Evolutionary conservation across 2,113 vertebrate genomes (phyloP), one percentile per base, ranked within the genome.

Genomic region (Phocoena phocoena): DNA sequence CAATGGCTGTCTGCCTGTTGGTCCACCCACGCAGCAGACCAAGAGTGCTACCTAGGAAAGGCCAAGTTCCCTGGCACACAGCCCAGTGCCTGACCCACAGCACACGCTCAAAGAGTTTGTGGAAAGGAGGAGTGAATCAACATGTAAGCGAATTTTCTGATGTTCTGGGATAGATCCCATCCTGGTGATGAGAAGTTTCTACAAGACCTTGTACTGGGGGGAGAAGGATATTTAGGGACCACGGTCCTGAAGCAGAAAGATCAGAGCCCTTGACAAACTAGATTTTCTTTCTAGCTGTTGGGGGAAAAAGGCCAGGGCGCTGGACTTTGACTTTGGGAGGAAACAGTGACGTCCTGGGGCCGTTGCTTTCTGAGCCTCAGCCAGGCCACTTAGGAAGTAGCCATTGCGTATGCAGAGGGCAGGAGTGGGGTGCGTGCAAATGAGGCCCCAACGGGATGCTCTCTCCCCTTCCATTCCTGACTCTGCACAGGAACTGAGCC

Each of bases 281-380:
- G 21, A n/a, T n/a, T 82, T 81, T 58, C 53, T 55, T 65, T 33
- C 53, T 47, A 53, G 36, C 47, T 25, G 4, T 6, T n/a, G 38
- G 47, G 2, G 2, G 2, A 18, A 4, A 11, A 11, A 14, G 33
- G 14, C 53, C 23, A 12, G 7, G 36, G 44, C 13, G 4, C 14
- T 14, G 60, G 70, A 17, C 36, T 25, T 74, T 76, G 25, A 58
- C n/a, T 41, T 44, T 3, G 3, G 20, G 6, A 9, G 31, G 44
- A 80, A 23, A 2, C 15, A 15, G 60, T 33, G 53, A 36, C 50
- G 47, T 36, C 36, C 0, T 3, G 2, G 25, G 15, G 60, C 23
- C 31, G 12, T 18, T 10, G 55, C 47, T 67, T 67, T 60, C 53
- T 53, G 21, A 62, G 87, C 18, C 79, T 76, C 31, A 60, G 60